phyloP scores from a whole-genome alignment of 2,113 vertebrate species.

The Gasterosteus aculeatus region DNA sequence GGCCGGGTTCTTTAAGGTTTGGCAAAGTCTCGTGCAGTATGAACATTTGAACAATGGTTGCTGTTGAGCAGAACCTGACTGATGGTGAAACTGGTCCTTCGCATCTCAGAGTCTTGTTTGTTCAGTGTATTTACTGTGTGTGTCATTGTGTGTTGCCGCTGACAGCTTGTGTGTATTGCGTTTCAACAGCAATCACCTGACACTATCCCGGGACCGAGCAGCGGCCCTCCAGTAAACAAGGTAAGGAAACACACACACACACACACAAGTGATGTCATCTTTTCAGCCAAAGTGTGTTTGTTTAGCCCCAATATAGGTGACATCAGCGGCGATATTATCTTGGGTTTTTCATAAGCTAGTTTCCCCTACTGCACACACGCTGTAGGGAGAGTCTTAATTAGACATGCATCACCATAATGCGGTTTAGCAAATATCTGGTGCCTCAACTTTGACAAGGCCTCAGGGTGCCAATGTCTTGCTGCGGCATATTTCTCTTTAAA shows the following conservation, averaged over 20 bases:
- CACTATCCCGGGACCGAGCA: constrained; percentile 80
- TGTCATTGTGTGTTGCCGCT: constrained; percentile 41
- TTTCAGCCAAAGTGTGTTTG: constrained; percentile 50
- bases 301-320: constrained; percentile 64
- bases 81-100: constrained; percentile 55
- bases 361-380: constrained; percentile 17
- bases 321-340: constrained; percentile 49
- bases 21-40: background rate
- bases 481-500: constrained; percentile 28
- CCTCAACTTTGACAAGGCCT: constrained; percentile 23
- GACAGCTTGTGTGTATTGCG: constrained; percentile 54
- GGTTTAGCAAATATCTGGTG: constrained; percentile 26
- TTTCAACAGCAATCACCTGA: constrained; percentile 84
- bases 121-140: constrained; percentile 50
- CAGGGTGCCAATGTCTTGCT: constrained; percentile 20
- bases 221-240: constrained; percentile 76
- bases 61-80: constrained; percentile 36
- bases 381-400: constrained; percentile 13
- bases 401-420: constrained; percentile 24
- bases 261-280: constrained; percentile 61
- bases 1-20: background rate
- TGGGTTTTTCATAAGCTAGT: constrained; percentile 28
- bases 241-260: constrained; percentile 52
- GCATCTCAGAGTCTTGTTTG: constrained; percentile 42
- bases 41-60: background rate